Evolutionary conservation across 2,797 vertebrate genomes (phyloP).

Genomic region (Catharus ustulatus): DNA sequence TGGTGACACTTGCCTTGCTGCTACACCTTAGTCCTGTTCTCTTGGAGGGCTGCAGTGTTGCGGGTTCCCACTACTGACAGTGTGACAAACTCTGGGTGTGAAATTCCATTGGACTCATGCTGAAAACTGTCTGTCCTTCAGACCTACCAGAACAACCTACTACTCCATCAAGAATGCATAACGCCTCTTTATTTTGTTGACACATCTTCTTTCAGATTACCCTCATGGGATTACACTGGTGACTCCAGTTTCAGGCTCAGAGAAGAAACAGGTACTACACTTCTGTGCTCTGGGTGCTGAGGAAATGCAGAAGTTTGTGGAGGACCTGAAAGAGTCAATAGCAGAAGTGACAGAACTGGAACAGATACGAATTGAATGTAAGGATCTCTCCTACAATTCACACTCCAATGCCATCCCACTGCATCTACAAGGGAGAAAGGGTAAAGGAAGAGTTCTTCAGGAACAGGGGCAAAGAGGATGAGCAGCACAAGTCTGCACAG

Average conservation of each 20-base stretch:
- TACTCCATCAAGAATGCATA: not conserved
- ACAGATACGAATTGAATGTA: slow-evolving; percentile 98
- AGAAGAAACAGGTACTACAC: slow-evolving; percentile 96
- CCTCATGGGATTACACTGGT: slow-evolving; percentile 95
- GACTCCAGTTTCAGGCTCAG: slow-evolving; percentile 92
- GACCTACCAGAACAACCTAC: not conserved
- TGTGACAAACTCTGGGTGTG: not conserved
- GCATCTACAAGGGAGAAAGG: not conserved
- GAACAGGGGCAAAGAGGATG: not conserved
- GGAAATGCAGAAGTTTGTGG: slow-evolving; percentile 96
- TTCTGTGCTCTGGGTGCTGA: slow-evolving; percentile 95
- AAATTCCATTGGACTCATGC: not conserved
- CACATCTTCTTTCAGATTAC: slow-evolving; percentile 83
- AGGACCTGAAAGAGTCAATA: slow-evolving; percentile 96
- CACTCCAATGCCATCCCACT: not conserved
- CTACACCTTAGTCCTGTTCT: not conserved
- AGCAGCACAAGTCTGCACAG: not conserved
- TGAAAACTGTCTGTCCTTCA: not conserved
- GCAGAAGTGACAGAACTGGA: slow-evolving; percentile 98
- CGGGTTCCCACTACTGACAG: not conserved
- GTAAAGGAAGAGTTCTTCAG: not conserved
- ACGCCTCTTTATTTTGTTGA: not conserved
- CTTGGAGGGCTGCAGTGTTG: not conserved
- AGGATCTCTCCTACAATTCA: slow-evolving; percentile 56
- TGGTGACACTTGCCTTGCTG: not conserved